Percentiles rank a stretch among this genome's conserved stretches.
phyloP scores from a whole-genome alignment of 1,140 invertebrate species.

The Zophobas morio region DNA sequence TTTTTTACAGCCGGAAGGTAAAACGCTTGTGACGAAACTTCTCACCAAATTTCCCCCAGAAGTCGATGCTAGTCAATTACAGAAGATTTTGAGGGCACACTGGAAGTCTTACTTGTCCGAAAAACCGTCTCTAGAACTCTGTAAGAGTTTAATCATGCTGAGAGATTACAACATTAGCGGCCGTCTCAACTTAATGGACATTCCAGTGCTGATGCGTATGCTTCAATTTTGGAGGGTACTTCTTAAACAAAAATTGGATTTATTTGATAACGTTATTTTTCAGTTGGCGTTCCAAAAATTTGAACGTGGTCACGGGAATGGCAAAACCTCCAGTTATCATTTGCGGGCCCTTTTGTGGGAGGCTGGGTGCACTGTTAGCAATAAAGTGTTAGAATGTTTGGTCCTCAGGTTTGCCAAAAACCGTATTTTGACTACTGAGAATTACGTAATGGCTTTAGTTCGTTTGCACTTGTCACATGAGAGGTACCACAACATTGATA shows the following conservation, averaged over 20 bases:
- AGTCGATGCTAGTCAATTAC: conserved; percentile 75
- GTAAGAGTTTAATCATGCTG: conserved; percentile 79
- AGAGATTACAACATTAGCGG: conserved; percentile 78
- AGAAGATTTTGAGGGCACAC: conserved; percentile 74
- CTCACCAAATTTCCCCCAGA: conserved; percentile 75
- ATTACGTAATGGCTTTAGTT: conserved; percentile 79
- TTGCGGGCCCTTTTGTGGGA: conserved; percentile 78
- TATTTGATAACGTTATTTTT: conserved; percentile 48
- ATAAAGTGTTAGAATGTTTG: conserved; percentile 83
- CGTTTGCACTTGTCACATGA: conserved; percentile 82
- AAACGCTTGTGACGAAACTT: conserved; percentile 69
- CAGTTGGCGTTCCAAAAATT: conserved; percentile 76
- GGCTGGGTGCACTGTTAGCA: conserved; percentile 79
- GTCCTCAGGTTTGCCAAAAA: conserved; percentile 79
- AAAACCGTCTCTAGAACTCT: conserved; percentile 74
- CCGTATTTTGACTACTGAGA: conserved; percentile 74
- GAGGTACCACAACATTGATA: conserved; percentile 79
- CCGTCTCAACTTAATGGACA: conserved; percentile 72
- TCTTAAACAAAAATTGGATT: neutral
- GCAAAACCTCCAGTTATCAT: conserved; percentile 77
- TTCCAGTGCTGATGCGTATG: conserved; percentile 76
- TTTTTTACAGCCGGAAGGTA: conserved; percentile 69
- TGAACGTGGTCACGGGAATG: conserved; percentile 70
- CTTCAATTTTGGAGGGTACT: conserved; percentile 78
- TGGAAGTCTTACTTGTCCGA: conserved; percentile 71